Percentiles rank a stretch among this genome's conserved stretches.
phyloP scores from a whole-genome alignment of 2,888 invertebrate species.

The Drosophila borborema region DNA sequence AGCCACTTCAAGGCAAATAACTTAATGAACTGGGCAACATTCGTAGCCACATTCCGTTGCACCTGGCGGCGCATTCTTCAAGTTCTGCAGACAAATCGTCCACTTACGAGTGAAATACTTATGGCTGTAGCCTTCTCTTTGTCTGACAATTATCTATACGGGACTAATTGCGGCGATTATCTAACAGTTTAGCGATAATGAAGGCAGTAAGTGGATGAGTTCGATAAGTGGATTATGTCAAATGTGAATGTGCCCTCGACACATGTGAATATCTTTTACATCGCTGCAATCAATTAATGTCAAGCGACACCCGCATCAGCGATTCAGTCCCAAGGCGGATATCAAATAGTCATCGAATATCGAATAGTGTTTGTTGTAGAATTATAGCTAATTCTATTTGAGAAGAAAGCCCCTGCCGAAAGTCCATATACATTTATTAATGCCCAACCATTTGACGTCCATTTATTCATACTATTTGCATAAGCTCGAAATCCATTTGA shows the following conservation, averaged over 20 bases:
- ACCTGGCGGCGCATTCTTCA: constrained; percentile 43
- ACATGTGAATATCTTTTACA: constrained; percentile 26
- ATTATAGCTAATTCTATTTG: constrained; percentile 15
- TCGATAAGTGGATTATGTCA: constrained; percentile 41
- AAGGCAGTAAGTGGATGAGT: constrained; percentile 26
- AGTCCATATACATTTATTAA: constrained; percentile 52
- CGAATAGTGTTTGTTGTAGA: constrained; percentile 2
- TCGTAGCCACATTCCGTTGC: constrained; percentile 36
- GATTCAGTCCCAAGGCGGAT: neutral
- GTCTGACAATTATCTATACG: constrained; percentile 64
- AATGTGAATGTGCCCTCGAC: constrained; percentile 29
- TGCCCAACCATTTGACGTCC: constrained; percentile 43
- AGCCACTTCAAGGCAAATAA: constrained; percentile 34
- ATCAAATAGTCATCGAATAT: constrained; percentile 27
- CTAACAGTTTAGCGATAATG: constrained; percentile 51
- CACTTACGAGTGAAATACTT: constrained; percentile 36
- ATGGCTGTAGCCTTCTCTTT: constrained; percentile 19
- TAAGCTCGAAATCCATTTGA: constrained; percentile 65
- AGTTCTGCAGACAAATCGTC: constrained; percentile 55
- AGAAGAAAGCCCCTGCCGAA: constrained; percentile 7
- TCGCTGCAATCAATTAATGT: constrained; percentile 45
- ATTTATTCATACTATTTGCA: constrained; percentile 67
- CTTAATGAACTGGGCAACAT: constrained; percentile 49
- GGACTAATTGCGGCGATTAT: constrained; percentile 71
- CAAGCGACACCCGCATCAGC: constrained; percentile 46